Base-by-base conservation (phyloP, 2,888 invertebrate species). In the Callinectes sapidus region DNA sequence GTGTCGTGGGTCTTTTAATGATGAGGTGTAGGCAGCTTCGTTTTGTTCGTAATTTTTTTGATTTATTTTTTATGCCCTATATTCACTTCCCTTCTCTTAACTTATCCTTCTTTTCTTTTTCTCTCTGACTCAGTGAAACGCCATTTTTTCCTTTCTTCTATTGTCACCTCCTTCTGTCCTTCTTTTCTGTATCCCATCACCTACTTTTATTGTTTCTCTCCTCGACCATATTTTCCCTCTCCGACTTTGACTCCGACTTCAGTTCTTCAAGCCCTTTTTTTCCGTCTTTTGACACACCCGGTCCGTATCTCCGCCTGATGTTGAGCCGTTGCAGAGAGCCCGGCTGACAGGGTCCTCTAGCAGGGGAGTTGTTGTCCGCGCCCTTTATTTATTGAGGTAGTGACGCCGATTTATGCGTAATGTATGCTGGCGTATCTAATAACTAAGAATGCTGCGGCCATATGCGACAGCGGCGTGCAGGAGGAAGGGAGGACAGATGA, bases 351-450 rank as follows among this genome's bases (percentile, higher is more conserved):
- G 81, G 14, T 32, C 32, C 81, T 32, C 81, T 2, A 35, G 35
- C 81, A 32, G 35, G 81, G 35, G 18, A 81, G 81, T 81, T 16
- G 35, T 32, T 16, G 35, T 28, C 42, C 14, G 18, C 90, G 42
- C n/a, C 32, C 42, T 54, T 35, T 90, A 54, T 90, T 81, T 81
- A 81, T 81, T 13, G 71, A 42, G 71, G 48, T 42, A 23, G 42
- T 71, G 90, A 90, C 90, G 71, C 42, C 23, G 90, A 90, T 71
- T 48, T 42, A 90, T 81, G 77, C 90, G 81, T 90, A 90, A 90
- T 90, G 81, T 90, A 90, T 90, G 90, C 90, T n/a, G 77, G 90
- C 28, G 48, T 39, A 42, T 90, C 77, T 81, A 81, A 77, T 90
- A 90, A 77, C 90, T 28, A 54, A 54, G 90, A 81, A 42, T 90